These are phyloP conservation scores for Genyomyrus donnyi DNA, from an alignment of 2,113 vertebrate genomes.

Conservation along the genomic window DNA sequence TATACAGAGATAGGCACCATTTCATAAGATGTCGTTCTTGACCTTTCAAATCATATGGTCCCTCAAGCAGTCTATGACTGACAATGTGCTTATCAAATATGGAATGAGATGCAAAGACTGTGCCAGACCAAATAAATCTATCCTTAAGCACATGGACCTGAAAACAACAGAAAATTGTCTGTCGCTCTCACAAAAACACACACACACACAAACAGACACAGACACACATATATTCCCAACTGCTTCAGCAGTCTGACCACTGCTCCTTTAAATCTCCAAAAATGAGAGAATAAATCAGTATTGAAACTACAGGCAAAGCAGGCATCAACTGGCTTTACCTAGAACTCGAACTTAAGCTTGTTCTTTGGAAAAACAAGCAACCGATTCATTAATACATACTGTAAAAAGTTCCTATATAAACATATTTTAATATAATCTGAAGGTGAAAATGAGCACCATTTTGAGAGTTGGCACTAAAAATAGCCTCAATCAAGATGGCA, in stretches of 20 bases:
- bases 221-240: not conserved
- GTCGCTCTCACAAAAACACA: not conserved
- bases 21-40: not conserved
- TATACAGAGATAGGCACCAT: not conserved
- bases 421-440: not conserved
- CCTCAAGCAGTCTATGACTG: not conserved
- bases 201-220: not conserved
- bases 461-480: not conserved
- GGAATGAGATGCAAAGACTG: not conserved
- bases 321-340: not conserved
- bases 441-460: not conserved
- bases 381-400: not conserved
- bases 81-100: not conserved
- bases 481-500: not conserved
- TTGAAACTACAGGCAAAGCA: conserved; percentile 19
- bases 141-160: not conserved
- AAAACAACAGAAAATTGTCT: not conserved
- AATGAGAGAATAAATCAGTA: conserved; percentile 15
- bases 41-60: not conserved
- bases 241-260: conserved; percentile 27
- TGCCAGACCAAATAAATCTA: not conserved
- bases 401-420: not conserved
- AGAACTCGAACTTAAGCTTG: not conserved
- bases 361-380: not conserved
- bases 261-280: conserved; percentile 28